Evolutionary conservation across 1,140 invertebrate genomes (phyloP).

Genomic region (Ectropis grisescens): DNA sequence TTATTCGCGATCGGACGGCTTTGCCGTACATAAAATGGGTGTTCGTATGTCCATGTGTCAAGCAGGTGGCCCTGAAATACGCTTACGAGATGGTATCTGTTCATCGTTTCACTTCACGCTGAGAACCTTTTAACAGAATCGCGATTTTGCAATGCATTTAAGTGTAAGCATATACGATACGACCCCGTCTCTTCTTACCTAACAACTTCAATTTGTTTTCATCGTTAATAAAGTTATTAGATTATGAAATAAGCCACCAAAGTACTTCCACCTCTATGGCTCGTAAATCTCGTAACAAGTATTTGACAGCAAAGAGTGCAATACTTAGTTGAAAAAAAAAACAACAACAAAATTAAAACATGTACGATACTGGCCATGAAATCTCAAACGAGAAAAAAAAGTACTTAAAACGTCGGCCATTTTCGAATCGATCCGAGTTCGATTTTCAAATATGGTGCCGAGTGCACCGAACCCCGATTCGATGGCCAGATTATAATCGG

Average conservation of each 20-base stretch:
- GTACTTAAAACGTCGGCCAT: constrained; percentile 28
- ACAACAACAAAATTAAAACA: constrained; percentile 24
- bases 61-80: constrained; percentile 39
- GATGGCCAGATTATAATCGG: constrained; percentile 33
- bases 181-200: no score
- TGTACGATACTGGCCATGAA: constrained; percentile 14
- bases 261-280: no score
- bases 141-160: constrained; percentile 44
- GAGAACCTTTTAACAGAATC: constrained; percentile 33
- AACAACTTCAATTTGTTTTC: constrained; percentile 28
- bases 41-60: constrained; percentile 42
- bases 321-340: no score
- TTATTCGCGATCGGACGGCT: constrained; percentile 36
- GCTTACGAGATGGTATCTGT: constrained; percentile 30
- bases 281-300: no score
- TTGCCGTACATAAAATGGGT: constrained; percentile 38
- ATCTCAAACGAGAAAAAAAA: constrained; percentile 12
- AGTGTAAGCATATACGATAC: constrained; percentile 35
- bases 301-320: no score
- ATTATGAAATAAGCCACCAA: no score
- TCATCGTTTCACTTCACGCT: constrained; percentile 44
- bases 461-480: constrained; percentile 55
- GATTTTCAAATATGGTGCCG: constrained; percentile 57
- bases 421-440: constrained; percentile 46
- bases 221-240: constrained; percentile 22